These are phyloP conservation scores for Leptinotarsa haldemani DNA, from an alignment of 2,888 invertebrate genomes.

Conservation along the genomic window DNA sequence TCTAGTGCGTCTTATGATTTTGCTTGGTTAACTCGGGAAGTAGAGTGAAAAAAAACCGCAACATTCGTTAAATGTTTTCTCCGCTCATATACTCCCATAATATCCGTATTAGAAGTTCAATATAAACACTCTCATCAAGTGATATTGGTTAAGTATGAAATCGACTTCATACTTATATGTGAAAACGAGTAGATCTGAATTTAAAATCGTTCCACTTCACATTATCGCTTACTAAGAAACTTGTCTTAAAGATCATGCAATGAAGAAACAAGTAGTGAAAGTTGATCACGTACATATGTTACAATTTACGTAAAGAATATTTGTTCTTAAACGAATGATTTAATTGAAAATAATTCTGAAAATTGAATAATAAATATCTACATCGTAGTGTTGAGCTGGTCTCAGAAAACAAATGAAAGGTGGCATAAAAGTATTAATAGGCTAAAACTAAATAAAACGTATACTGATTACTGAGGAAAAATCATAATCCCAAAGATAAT, in stretches of 20 bases:
- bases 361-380: no score
- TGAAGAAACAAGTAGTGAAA: not conserved
- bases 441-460: no score
- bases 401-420: no score
- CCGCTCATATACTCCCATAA: not conserved
- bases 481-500: no score
- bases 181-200: not conserved
- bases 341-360: no score
- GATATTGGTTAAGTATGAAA: not conserved
- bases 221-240: conserved; percentile 2
- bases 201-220: not conserved
- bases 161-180: not conserved
- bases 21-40: not conserved
- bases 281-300: not conserved
- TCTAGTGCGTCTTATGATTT: no score
- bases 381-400: no score
- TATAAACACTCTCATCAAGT: not conserved
- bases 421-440: no score
- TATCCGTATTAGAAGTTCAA: not conserved
- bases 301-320: no score
- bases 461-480: no score
- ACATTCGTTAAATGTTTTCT: not conserved
- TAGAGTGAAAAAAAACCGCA: not conserved
- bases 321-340: no score
- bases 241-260: not conserved